phyloP scores from a whole-genome alignment of 2,888 invertebrate genomes.

The Ochropleura leucogaster region DNA sequence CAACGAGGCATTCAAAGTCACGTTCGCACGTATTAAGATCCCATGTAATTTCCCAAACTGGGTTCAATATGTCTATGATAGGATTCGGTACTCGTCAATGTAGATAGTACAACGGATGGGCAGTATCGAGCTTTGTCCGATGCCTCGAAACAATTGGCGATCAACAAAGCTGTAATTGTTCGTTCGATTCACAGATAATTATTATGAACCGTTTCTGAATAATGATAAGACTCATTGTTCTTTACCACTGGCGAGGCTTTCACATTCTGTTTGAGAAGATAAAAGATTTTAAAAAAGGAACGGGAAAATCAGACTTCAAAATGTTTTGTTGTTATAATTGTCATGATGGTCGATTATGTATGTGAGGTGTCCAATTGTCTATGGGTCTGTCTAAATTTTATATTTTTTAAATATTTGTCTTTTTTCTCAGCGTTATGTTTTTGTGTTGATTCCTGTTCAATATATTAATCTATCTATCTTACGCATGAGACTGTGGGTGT shows the following conservation, averaged over 20 bases:
- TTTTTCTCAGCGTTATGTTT: too few relatives aligned
- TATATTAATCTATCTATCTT: too few relatives aligned
- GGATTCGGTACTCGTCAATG: slow-evolving; percentile 14
- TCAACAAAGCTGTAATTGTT: not conserved
- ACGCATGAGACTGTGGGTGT: too few relatives aligned
- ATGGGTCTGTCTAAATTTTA: too few relatives aligned
- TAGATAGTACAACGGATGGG: not conserved
- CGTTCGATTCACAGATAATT: not conserved
- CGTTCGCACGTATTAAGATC: not conserved
- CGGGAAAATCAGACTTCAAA: not conserved
- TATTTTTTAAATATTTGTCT: too few relatives aligned
- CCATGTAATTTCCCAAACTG: slow-evolving; percentile 1
- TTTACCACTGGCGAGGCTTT: not conserved
- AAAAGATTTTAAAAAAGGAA: not conserved
- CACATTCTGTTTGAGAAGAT: not conserved
- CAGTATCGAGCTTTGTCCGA: not conserved
- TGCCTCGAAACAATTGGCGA: slow-evolving; percentile 1
- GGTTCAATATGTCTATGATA: slow-evolving; percentile 14
- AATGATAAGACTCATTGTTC: not conserved
- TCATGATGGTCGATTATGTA: too few relatives aligned
- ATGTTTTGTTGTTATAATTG: not conserved
- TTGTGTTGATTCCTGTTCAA: too few relatives aligned
- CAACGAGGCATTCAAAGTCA: too few relatives aligned
- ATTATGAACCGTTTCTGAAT: not conserved
- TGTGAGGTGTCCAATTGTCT: too few relatives aligned